Percentiles rank a stretch among this genome's conserved stretches.
These are phyloP conservation scores for Cetonia aurata DNA, from an alignment of 2,888 invertebrate genomes.

Conservation along the genomic window DNA sequence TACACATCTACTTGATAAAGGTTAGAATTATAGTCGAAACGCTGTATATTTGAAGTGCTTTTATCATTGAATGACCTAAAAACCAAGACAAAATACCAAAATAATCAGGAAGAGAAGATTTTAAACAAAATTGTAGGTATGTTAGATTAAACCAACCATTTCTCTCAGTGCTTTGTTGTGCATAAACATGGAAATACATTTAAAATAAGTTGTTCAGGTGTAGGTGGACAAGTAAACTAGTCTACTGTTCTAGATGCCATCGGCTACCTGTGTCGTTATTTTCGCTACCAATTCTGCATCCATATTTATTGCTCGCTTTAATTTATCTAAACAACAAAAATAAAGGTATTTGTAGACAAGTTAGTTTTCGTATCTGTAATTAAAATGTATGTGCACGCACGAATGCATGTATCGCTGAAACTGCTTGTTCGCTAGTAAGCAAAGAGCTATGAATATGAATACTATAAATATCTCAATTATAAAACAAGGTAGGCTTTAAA, in stretches of 20 bases:
- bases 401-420: slow-evolving; percentile 18
- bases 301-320: slow-evolving; percentile 43
- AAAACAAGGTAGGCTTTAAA: not conserved
- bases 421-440: slow-evolving; percentile 12
- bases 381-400: slow-evolving; percentile 14
- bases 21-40: no score
- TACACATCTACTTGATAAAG: no score
- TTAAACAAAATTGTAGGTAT: no score
- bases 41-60: no score
- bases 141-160: no score
- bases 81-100: no score
- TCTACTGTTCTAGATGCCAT: slow-evolving; percentile 50
- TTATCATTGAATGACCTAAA: no score
- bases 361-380: slow-evolving; percentile 17
- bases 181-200: slow-evolving; percentile 37
- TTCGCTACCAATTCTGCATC: slow-evolving; percentile 42
- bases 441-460: not conserved
- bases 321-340: slow-evolving; percentile 35
- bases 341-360: slow-evolving; percentile 21
- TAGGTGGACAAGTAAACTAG: slow-evolving; percentile 54
- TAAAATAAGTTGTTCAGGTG: slow-evolving; percentile 51
- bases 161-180: slow-evolving; percentile 22
- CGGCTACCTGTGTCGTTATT: slow-evolving; percentile 46
- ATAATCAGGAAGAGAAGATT: no score
- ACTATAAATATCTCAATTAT: not conserved